phyloP scores from a whole-genome alignment of 2,797 vertebrate genomes.

The Amblyopsis hoosieri region DNA sequence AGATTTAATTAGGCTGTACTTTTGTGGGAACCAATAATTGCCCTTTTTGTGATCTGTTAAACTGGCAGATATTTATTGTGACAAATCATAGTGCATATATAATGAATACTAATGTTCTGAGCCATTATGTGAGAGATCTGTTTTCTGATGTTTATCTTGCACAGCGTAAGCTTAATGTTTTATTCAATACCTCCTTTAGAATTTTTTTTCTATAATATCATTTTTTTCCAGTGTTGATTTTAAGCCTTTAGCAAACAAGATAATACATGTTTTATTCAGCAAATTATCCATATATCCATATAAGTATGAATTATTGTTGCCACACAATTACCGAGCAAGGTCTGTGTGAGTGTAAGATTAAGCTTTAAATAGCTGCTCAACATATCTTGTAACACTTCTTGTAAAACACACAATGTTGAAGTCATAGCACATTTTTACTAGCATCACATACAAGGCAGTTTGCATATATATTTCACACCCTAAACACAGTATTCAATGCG shows the following conservation, averaged over 20 bases:
- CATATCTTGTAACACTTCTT: conserved; percentile 49
- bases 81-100: conserved; percentile 29
- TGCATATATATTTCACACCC: conserved; percentile 44
- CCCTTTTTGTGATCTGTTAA: conserved; percentile 28
- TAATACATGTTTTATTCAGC: conserved; percentile 21
- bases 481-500: conserved; percentile 26
- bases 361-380: conserved; percentile 49
- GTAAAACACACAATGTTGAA: conserved; percentile 57
- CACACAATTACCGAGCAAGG: conserved; percentile 46
- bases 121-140: conserved; percentile 18
- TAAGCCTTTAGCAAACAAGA: conserved; percentile 37
- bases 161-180: too few species aligned
- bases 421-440: conserved; percentile 44
- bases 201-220: too few species aligned
- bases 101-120: conserved; percentile 27
- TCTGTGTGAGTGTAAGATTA: conserved; percentile 46
- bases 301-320: conserved; percentile 36
- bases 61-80: conserved; percentile 24
- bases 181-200: too few species aligned
- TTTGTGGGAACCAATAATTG: conserved; percentile 10
- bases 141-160: conserved; percentile 6
- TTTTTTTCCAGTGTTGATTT: conserved; percentile 30
- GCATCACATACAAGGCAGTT: conserved; percentile 20
- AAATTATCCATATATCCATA: conserved; percentile 50
- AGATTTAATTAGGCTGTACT: conserved; percentile 45